Base-by-base conservation (phyloP, 2,797 vertebrate genomes). In the Phoeniculus purpureus region DNA sequence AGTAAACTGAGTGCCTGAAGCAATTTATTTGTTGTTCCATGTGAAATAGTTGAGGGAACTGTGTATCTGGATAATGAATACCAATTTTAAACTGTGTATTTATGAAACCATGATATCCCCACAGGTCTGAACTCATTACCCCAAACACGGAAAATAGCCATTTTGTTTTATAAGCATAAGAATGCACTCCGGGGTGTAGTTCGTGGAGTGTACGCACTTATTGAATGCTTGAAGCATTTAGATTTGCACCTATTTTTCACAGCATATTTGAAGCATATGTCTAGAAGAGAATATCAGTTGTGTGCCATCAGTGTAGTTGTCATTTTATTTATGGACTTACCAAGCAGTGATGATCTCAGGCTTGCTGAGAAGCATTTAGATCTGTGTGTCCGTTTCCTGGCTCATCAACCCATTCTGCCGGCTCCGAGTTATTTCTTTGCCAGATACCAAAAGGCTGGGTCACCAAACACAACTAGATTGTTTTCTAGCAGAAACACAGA, bases 141-240 rank as follows among this genome's bases (percentile, higher is more conserved):
- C 90, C 81, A 94, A 92, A 84, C 75, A 74, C 8, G 74, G 90
- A 92, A 94, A 96, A 92, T 91, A 96, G 92, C 83, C 61, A 89
- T 94, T 94, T 79, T 92, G 81, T 94, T 96, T 95, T 94, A 92
- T 82, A 96, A 96, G 93, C 84, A 85, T 67, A 90, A 90, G 93
- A 96, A 95, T 45, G 11, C 90, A 95, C 94, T 94, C 95, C 37
- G 70, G 96, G 94, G 92, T 96, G 92, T 87, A 96, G 93, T 96
- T 96, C 86, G 22, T 90, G 9, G 4, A 83, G 73, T 60, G 81
- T 92, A 90, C 93, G 78, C 93, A 83, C 94, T 95, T 95, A 95
- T 67, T 94, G 92, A 94, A 96, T 93, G 94, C 93, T 89, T 31
- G 71, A 94, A 90, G 78, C 94, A 87, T 91, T 94, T 88, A 81